Percentiles rank a stretch among this genome's conserved stretches.
These are phyloP conservation scores for Brachyhypopomus gauderio DNA, from an alignment of 2,113 vertebrate genomes.

Conservation along the genomic window DNA sequence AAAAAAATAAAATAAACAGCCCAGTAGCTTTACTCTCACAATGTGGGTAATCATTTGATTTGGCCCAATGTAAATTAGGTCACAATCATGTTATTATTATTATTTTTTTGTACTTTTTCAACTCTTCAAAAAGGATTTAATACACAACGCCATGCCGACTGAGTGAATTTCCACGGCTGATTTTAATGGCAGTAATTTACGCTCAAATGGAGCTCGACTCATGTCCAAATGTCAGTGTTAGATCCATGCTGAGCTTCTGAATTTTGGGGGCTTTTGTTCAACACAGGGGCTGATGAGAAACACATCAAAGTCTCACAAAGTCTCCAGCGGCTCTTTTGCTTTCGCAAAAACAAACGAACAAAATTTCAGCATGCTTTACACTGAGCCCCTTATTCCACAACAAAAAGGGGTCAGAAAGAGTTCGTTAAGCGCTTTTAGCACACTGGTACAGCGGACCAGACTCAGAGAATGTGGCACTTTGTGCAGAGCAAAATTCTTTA, in stretches of 20 bases:
- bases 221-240: background rate
- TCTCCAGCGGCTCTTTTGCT: background rate
- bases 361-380: background rate
- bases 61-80: no score
- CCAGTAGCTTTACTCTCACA: no score
- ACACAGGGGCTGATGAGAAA: no score
- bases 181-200: no score
- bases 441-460: slow-evolving; percentile 7
- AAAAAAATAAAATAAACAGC: no score
- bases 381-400: background rate
- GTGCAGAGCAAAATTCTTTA: slow-evolving; percentile 30
- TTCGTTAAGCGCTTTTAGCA: slow-evolving; percentile 38
- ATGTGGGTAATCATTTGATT: no score
- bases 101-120: no score
- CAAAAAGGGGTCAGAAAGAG: slow-evolving; percentile 35
- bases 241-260: background rate
- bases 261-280: no score
- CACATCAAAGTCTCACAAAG: background rate
- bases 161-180: no score
- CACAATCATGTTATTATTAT: no score
- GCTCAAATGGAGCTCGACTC: background rate
- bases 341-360: background rate
- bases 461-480: background rate
- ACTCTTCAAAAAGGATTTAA: no score
- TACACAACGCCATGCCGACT: no score